A percentile compares a stretch with the other conserved stretches of the same genome.
phyloP scores from a whole-genome alignment of 2,113 vertebrate genomes.

The Phalacrocorax carbo region DNA sequence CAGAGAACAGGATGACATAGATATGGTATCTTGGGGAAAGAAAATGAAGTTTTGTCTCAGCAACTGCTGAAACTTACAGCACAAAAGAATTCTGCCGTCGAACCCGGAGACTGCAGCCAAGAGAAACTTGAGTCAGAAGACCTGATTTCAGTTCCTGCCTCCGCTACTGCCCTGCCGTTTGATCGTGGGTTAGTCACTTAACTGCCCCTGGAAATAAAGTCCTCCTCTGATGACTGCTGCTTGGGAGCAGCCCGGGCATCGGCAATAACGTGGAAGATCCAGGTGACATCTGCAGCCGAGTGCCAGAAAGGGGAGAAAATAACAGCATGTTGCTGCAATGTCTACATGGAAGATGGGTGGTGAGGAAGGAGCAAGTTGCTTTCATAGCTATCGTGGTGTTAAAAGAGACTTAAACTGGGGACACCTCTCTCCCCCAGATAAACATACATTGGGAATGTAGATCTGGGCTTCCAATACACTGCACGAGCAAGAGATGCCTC shows the following conservation, averaged over 20 bases:
- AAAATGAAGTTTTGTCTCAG: slow-evolving; percentile 7
- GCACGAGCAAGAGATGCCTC: background rate
- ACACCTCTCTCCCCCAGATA: background rate
- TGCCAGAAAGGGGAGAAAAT: background rate
- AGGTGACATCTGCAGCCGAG: background rate
- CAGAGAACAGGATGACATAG: slow-evolving; percentile 40
- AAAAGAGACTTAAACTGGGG: background rate
- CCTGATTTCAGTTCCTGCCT: slow-evolving; percentile 37
- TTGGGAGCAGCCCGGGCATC: background rate
- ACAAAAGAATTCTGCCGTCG: background rate
- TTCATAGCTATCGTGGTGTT: background rate
- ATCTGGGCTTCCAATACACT: background rate
- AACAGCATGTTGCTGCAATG: background rate
- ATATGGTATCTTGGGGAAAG: background rate
- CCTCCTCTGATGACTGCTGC: slow-evolving; percentile 13
- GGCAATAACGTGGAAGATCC: background rate
- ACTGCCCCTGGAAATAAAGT: background rate
- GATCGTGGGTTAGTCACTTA: slow-evolving; percentile 52
- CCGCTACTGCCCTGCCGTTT: slow-evolving; percentile 5
- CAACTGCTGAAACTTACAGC: background rate
- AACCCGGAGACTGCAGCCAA: background rate
- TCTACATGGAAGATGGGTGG: background rate
- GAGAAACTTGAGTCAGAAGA: slow-evolving; percentile 55
- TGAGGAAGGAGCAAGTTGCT: background rate
- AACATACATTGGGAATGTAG: background rate